Base-by-base conservation (phyloP, 1,140 invertebrate species). In the Drosophila oshimai region DNA sequence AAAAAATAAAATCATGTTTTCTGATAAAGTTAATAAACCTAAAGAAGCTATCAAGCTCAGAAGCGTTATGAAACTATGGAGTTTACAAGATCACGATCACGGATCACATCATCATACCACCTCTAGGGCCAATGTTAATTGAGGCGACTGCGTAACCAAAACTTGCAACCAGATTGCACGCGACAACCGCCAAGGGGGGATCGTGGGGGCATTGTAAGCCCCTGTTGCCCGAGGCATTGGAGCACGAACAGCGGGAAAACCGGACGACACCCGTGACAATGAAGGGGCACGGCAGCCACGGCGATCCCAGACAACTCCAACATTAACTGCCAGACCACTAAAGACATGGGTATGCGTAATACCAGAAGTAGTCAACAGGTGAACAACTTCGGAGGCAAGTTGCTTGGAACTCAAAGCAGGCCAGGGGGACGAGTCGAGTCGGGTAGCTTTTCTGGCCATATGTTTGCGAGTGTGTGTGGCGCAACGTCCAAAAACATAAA, bases 331-430 rank as follows among this genome's bases (percentile, higher is more conserved):
- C 33, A 22, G n/a, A n/a, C n/a, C n/a, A n/a, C n/a, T 57, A 29
- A n/a, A 22, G 20, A 13, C 4, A 17, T 39, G n/a, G n/a, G 65
- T 45, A 76, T 81, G 80, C 80, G 80, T 86, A 86, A 86, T 86
- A 86, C 80, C 80, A 86, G 80, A 86, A 86, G 80, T 87, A 74
- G 76, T 87, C 71, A 86, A 75, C 80, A 75, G 76, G 81, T 87
- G 80, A 87, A 62, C 80, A 87, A 54, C 75, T 87, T 75, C 18
- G 55, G 57, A 42, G 57, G 49, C 36, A 50, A 44, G 39, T 42
- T 15, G 6, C 26, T 12, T 13, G 28, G 26, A 31, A 49, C 55
- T 18, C 34, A 26, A 60, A 34, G 31, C 44, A 39, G 46, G 47
- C 42, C 28, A 53, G 53, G 20, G 60, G 37, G 29, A 17, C 57